These are phyloP conservation scores for Aplysina aerophoba DNA, from an alignment of 37 sponge, comb jelly and placozoan species.

Conservation along the genomic window DNA sequence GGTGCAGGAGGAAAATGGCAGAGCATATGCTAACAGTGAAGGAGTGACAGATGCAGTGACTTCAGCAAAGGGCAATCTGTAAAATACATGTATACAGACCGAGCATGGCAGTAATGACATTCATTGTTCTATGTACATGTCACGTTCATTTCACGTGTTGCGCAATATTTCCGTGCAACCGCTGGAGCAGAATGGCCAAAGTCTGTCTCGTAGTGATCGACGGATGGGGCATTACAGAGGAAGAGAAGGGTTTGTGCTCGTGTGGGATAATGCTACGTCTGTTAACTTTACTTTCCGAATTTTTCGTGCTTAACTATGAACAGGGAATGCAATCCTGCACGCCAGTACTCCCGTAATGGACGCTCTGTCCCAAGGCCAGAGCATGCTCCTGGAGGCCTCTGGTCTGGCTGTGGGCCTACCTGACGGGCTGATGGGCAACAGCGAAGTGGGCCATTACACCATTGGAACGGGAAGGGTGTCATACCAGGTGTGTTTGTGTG, in stretches of 20 bases:
- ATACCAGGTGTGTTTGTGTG: constrained; percentile 68
- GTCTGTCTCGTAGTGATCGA: constrained; percentile 96
- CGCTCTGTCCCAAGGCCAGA: constrained; percentile 60
- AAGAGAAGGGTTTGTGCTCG: constrained; percentile 63
- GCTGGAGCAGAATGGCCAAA: constrained; percentile 41
- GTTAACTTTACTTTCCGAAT: not conserved
- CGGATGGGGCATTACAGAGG: constrained; percentile 93
- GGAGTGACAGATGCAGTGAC: no score
- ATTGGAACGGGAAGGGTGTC: constrained; percentile 90
- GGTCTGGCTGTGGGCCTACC: constrained; percentile 94
- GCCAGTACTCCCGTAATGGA: constrained; percentile 98
- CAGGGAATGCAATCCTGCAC: constrained; percentile 94
- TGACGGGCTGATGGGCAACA: constrained; percentile 97
- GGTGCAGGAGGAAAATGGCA: constrained; percentile 36
- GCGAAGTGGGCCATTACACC: constrained; percentile 97
- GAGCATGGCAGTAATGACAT: no score
- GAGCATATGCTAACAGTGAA: no score
- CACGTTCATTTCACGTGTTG: no score
- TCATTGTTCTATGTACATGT: no score
- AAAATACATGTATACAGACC: no score
- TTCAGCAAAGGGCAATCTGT: no score
- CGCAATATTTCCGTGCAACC: no score
- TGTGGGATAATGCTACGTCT: not conserved
- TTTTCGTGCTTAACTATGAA: not conserved
- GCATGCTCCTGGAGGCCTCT: constrained; percentile 82